Percentiles rank a stretch among this genome's conserved stretches.
Conservation (phyloP, 2,797 vertebrate species). For the Aselliscus stoliczkanus region DNA sequence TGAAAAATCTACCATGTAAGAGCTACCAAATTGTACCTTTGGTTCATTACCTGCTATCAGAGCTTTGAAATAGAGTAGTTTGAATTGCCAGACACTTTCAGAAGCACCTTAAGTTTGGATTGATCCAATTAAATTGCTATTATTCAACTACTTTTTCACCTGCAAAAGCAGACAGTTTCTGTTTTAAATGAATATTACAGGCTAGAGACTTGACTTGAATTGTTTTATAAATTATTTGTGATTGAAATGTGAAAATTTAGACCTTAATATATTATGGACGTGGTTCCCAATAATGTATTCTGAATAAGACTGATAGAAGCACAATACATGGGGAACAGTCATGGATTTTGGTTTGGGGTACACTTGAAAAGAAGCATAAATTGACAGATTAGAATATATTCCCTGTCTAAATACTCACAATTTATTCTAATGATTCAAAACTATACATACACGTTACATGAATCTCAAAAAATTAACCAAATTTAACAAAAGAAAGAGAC, state of each 20-base stretch:
- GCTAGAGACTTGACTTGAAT: background rate
- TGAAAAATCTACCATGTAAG: background rate
- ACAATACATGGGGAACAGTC: background rate
- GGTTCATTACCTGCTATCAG: background rate
- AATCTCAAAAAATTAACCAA: background rate
- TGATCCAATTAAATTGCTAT: background rate
- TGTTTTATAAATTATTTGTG: background rate
- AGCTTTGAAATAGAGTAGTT: background rate
- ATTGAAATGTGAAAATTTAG: background rate
- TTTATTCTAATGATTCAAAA: background rate
- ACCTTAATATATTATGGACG: background rate
- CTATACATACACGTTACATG: background rate
- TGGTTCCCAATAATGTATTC: background rate
- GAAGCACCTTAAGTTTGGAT: background rate
- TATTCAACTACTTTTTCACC: background rate
- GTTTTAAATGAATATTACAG: background rate
- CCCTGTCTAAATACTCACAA: background rate
- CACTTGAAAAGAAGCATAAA: background rate
- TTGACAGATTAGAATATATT: background rate
- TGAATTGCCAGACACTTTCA: background rate
- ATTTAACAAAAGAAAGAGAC: background rate
- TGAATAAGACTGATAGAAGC: background rate
- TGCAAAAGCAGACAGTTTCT: background rate
- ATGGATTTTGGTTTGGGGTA: background rate
- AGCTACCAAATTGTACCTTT: background rate